phyloP scores from a whole-genome alignment of 1,140 invertebrate genomes.

The Asobara japonica region DNA sequence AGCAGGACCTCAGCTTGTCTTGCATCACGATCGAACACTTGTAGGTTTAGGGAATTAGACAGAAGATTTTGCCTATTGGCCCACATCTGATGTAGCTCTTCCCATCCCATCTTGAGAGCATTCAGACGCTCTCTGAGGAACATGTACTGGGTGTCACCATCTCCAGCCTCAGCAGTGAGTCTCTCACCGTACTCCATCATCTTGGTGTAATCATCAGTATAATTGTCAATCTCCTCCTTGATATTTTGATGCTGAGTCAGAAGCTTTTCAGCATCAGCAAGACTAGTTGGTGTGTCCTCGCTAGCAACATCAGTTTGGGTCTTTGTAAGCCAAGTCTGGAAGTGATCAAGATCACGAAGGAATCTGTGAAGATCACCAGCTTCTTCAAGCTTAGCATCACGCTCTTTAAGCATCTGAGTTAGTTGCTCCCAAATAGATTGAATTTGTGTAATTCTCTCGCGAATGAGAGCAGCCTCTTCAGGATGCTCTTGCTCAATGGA shows the following conservation, averaged over 20 bases:
- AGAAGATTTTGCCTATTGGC: constrained; percentile 95
- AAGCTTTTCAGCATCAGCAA: constrained; percentile 96
- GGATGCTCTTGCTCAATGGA: constrained; percentile 93
- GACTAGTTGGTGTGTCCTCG: constrained; percentile 95
- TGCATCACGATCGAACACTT: constrained; percentile 96
- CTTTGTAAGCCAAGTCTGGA: constrained; percentile 98
- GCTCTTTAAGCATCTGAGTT: constrained; percentile 96
- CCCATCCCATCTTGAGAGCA: constrained; percentile 98
- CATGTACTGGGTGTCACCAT: constrained; percentile 98
- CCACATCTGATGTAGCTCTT: constrained; percentile 99
- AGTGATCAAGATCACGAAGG: constrained; percentile 98
- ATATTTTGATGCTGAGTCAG: constrained; percentile 97
- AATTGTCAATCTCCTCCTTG: constrained; percentile 98
- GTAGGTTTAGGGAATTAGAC: constrained; percentile 92
- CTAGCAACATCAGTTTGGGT: constrained; percentile 98
- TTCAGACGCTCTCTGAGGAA: constrained; percentile 96
- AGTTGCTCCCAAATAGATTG: constrained; percentile 93
- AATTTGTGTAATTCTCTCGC: constrained; percentile 91
- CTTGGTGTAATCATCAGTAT: constrained; percentile 96
- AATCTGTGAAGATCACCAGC: constrained; percentile 98
- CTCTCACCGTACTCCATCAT: constrained; percentile 99
- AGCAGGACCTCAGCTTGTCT: constrained; percentile 97
- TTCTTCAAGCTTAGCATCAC: constrained; percentile 98
- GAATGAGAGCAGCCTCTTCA: constrained; percentile 92
- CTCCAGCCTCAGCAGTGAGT: constrained; percentile 86